Evolutionary conservation across 2,113 vertebrate species (phyloP).

Genomic region (Micronycteris hirsuta): DNA sequence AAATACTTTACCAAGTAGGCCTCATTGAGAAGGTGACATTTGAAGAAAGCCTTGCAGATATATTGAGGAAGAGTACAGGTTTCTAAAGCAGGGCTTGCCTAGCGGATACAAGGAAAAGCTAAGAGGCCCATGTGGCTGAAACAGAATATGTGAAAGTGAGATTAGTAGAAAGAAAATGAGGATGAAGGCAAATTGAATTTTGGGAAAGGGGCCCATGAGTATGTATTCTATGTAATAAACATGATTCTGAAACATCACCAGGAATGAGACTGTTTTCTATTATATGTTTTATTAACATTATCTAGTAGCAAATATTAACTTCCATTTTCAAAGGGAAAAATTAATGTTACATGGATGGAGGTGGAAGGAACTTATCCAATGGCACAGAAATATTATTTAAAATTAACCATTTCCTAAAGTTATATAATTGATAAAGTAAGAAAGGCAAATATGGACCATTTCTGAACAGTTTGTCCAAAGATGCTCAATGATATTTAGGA

Average conservation of each 20-base stretch:
- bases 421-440: not conserved
- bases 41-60: not conserved
- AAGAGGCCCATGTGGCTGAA: not conserved
- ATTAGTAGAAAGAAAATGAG: not conserved
- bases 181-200: not conserved
- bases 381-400: not conserved
- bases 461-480: not conserved
- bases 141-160: not conserved
- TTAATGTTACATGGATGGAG: not conserved
- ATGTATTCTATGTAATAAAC: not conserved
- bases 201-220: not conserved
- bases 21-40: not conserved
- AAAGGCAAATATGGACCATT: not conserved
- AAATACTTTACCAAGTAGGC: not conserved
- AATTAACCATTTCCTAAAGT: not conserved
- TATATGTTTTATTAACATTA: not conserved
- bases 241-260: not conserved
- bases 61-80: not conserved
- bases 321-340: not conserved
- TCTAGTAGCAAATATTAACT: not conserved
- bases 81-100: not conserved
- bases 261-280: not conserved
- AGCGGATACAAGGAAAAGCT: not conserved
- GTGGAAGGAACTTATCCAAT: not conserved
- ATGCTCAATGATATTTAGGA: not conserved